Percentiles rank a stretch among this genome's conserved stretches.
Conservation (phyloP, 2,888 invertebrate species). For the Copidosoma aretas region DNA sequence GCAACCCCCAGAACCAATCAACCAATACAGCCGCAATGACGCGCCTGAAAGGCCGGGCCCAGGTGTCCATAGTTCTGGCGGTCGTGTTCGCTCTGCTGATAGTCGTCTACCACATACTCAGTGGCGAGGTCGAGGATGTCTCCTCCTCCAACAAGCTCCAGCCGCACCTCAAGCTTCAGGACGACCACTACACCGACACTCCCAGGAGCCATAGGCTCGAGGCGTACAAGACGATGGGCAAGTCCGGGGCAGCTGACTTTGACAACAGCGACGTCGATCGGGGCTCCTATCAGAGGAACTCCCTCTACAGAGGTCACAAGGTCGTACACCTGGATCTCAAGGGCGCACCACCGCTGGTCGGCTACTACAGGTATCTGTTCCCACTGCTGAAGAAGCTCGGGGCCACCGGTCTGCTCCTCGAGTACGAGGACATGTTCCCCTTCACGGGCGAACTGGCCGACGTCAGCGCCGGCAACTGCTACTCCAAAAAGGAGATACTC, state of each 20-base stretch:
- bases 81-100: slow-evolving; percentile 53
- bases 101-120: slow-evolving; percentile 57
- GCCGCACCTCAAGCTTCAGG: slow-evolving; percentile 15
- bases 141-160: slow-evolving; percentile 23
- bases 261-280: slow-evolving; percentile 37
- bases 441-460: slow-evolving; percentile 69
- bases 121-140: slow-evolving; percentile 46
- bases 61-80: slow-evolving; percentile 54
- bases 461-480: slow-evolving; percentile 72
- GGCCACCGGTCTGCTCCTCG: slow-evolving; percentile 80
- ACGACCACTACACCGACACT: slow-evolving; percentile 46
- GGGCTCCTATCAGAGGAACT: slow-evolving; percentile 32
- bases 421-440: slow-evolving; percentile 91
- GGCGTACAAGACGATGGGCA: slow-evolving; percentile 42
- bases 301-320: slow-evolving; percentile 64
- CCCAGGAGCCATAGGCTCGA: slow-evolving; percentile 46
- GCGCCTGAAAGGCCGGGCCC: slow-evolving; percentile 53
- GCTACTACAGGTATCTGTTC: slow-evolving; percentile 70
- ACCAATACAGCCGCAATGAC: slow-evolving; percentile 53
- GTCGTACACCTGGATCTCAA: slow-evolving; percentile 86
- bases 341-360: slow-evolving; percentile 78
- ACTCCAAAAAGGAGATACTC: slow-evolving; percentile 66
- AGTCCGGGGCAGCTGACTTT: slow-evolving; percentile 9
- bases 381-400: slow-evolving; percentile 70
- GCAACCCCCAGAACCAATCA: too few species aligned